A percentile compares a stretch with the other conserved stretches of the same genome.
Conservation (phyloP, 2,888 invertebrate genomes). For the Tenthredo mesomela region DNA sequence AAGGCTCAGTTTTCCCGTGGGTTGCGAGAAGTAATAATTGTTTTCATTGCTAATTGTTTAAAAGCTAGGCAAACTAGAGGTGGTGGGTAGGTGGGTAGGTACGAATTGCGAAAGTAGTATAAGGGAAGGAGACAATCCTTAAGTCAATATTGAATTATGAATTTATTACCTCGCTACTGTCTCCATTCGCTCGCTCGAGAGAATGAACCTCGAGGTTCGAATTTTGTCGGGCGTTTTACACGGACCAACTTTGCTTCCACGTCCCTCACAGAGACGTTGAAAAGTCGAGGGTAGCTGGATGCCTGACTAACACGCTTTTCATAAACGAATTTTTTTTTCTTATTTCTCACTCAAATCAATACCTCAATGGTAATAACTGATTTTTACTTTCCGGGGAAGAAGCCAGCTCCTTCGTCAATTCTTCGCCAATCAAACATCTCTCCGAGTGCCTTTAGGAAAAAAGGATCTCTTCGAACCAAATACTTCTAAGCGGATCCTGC, state of each 20-base stretch:
- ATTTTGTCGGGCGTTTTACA: conserved; percentile 15
- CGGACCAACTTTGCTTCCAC: background rate
- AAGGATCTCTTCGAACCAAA: background rate
- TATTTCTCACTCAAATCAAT: conserved; percentile 3
- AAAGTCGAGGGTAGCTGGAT: background rate
- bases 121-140: conserved; percentile 66
- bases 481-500: background rate
- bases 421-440: background rate
- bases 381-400: background rate
- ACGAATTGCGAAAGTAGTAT: conserved; percentile 45
- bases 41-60: conserved; percentile 73
- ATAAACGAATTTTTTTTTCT: background rate
- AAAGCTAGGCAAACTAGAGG: conserved; percentile 70
- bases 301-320: conserved; percentile 3
- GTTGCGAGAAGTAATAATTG: conserved; percentile 40
- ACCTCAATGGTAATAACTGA: conserved; percentile 3
- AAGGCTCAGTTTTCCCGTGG: conserved; percentile 9
- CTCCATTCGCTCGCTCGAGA: conserved; percentile 11
- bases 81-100: conserved; percentile 4
- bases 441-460: background rate
- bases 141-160: conserved; percentile 76
- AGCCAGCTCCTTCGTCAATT: background rate
- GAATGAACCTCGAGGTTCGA: background rate
- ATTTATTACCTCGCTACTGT: conserved; percentile 69
- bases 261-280: background rate